A percentile compares a stretch with the other conserved stretches of the same genome.
These are phyloP conservation scores for Craseonycteris thonglongyai DNA, from an alignment of 2,113 vertebrate genomes.

Conservation along the genomic window DNA sequence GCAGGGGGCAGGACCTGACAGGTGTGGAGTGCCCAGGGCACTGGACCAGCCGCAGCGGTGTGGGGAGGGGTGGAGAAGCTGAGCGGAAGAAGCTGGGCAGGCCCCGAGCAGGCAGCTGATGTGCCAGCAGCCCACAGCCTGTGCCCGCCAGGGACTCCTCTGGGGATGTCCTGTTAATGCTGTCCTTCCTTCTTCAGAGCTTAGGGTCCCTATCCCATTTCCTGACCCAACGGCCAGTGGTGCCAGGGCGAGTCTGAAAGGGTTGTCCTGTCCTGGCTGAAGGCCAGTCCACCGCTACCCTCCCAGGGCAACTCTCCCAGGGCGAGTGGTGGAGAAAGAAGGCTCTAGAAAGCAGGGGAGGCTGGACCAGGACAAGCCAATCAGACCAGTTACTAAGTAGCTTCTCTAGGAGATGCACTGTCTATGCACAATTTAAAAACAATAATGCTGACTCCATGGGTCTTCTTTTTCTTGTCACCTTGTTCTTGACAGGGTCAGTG, in stretches of 20 bases:
- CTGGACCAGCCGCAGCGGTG: neutral
- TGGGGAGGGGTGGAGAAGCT: neutral
- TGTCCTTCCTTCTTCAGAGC: no score
- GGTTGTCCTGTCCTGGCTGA: neutral
- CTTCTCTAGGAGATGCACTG: neutral
- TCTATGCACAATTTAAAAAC: neutral
- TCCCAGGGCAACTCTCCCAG: rapidly evolving
- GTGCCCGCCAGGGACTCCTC: neutral
- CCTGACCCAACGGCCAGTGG: neutral
- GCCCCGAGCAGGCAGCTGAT: rapidly evolving
- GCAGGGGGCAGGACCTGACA: neutral
- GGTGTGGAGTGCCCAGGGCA: neutral
- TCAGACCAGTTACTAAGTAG: neutral
- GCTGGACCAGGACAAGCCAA: neutral
- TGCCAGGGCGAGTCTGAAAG: neutral
- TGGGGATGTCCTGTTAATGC: rapidly evolving
- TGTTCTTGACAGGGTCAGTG: neutral
- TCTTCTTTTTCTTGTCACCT: neutral
- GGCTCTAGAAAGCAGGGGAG: neutral
- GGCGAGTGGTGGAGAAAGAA: neutral
- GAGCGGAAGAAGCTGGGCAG: neutral
- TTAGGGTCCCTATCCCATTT: neutral
- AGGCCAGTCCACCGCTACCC: neutral
- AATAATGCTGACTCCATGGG: neutral
- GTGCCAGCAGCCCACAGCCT: neutral